A percentile compares a stretch with the other conserved stretches of the same genome.
phyloP scores from a whole-genome alignment of 2,797 vertebrate species.

The Cuniculus paca region DNA sequence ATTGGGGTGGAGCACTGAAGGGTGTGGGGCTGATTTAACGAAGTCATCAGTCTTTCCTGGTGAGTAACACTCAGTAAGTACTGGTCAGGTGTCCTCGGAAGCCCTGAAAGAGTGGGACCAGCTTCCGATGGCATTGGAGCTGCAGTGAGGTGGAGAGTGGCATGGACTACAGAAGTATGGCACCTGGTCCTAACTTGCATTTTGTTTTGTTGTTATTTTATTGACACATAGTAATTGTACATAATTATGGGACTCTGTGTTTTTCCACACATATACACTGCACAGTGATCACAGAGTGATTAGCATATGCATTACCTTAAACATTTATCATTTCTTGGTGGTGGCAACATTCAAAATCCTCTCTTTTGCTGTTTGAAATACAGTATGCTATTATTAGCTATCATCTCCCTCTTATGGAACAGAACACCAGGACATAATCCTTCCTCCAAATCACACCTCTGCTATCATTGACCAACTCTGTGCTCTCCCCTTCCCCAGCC shows the following conservation, averaged over 20 bases:
- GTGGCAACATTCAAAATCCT: not conserved
- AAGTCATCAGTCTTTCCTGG: not conserved
- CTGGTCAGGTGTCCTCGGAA: not conserved
- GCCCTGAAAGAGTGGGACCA: no score
- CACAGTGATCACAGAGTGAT: not conserved
- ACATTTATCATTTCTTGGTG: not conserved
- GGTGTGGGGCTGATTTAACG: not conserved
- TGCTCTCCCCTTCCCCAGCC: not conserved
- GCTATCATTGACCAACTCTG: no score
- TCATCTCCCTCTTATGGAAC: not conserved
- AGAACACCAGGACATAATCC: not conserved
- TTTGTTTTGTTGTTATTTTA: not conserved
- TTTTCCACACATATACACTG: no score
- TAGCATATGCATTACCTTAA: not conserved
- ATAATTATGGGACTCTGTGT: not conserved
- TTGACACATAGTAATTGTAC: no score
- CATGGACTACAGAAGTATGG: not conserved
- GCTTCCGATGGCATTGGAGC: not conserved
- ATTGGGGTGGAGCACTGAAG: not conserved
- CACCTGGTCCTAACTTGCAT: not conserved
- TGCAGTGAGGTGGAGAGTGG: accelerated
- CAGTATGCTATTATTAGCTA: not conserved
- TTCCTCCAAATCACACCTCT: not conserved
- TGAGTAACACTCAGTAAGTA: not conserved
- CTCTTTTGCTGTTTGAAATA: not conserved